Conservation (phyloP, 2,888 invertebrate genomes). For the Eilema sororculum region DNA sequence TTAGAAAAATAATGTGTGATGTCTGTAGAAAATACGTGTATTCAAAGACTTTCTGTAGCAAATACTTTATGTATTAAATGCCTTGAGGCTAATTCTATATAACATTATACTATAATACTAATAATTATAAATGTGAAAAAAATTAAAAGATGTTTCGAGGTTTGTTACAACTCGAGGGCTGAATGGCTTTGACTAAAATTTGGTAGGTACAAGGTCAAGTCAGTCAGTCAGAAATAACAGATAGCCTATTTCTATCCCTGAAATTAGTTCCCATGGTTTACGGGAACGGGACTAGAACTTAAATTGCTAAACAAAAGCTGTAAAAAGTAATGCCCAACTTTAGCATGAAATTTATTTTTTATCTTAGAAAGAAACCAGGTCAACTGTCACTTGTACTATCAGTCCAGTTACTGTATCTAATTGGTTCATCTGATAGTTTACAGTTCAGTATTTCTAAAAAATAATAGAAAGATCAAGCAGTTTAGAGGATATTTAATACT, state of each 20-base stretch:
- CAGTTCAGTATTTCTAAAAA: neutral
- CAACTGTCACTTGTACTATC: neutral
- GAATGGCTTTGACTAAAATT: neutral
- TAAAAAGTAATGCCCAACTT: neutral
- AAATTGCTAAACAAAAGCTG: neutral
- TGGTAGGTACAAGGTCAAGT: too few relatives aligned
- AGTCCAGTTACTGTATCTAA: neutral
- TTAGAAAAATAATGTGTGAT: slow-evolving; percentile 4
- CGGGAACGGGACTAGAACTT: neutral
- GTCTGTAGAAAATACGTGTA: neutral
- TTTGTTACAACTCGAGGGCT: neutral
- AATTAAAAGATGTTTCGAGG: too few relatives aligned
- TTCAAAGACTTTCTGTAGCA: neutral
- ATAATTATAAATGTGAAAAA: too few relatives aligned
- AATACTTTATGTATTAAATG: too few relatives aligned
- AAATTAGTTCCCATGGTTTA: neutral
- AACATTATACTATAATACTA: too few relatives aligned
- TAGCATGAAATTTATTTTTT: neutral
- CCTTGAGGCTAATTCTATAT: too few relatives aligned
- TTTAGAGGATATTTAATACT: too few relatives aligned
- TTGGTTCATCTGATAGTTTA: neutral
- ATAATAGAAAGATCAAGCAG: neutral
- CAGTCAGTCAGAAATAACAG: too few relatives aligned
- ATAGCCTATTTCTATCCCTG: too few relatives aligned
- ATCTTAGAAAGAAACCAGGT: neutral